Conservation (phyloP, 2,113 vertebrate genomes). For the Apteryx mantelli region DNA sequence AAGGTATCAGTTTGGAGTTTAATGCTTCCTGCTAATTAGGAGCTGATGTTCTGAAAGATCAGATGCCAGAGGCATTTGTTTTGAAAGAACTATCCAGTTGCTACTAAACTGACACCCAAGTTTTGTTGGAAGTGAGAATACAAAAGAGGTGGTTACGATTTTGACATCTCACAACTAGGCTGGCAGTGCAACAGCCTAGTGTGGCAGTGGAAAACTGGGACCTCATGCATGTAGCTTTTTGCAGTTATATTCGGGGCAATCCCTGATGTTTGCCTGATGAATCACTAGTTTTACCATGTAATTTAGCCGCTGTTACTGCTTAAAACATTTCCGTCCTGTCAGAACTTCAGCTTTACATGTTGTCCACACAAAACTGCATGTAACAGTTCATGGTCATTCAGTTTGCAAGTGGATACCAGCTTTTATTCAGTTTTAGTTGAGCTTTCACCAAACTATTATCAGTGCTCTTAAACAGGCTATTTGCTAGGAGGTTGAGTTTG, state of each 20-base stretch:
- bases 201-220: not conserved
- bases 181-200: not conserved
- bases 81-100: not conserved
- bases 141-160: not conserved
- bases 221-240: not conserved
- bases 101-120: not conserved
- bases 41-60: not conserved
- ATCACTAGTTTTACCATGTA: not conserved
- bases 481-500: not conserved
- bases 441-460: not conserved
- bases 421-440: not conserved
- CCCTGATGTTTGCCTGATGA: not conserved
- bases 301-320: not conserved
- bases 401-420: not conserved
- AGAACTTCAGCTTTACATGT: not conserved
- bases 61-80: not conserved
- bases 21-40: not conserved
- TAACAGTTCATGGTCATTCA: not conserved
- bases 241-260: rapidly evolving
- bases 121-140: not conserved
- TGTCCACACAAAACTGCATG: not conserved
- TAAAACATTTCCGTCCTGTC: not conserved
- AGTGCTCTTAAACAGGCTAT: not conserved
- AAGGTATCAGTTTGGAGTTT: not conserved
- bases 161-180: not conserved